Percentiles rank a stretch among this genome's conserved stretches.
Evolutionary conservation across 2,888 invertebrate genomes (phyloP).

Genomic region (Cacoxenus indagator): DNA sequence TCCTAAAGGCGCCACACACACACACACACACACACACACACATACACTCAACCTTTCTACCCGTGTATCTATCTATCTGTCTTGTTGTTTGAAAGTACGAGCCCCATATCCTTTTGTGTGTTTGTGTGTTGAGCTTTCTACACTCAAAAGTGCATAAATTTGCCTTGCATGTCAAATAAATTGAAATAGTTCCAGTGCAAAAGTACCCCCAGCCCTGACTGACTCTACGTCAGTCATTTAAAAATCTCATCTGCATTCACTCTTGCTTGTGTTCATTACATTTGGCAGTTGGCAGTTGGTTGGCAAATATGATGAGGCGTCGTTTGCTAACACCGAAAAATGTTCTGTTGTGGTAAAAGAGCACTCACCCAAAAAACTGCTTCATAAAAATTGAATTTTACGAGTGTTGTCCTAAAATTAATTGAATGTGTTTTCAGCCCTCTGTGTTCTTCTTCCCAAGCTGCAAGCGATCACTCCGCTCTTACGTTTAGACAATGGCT

Average conservation of each 20-base stretch:
- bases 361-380: not conserved
- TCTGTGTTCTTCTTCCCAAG: not conserved
- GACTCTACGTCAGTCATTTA: not conserved
- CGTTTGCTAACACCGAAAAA: not conserved
- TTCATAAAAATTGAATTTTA: constrained; percentile 19
- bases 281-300: not conserved
- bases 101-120: not conserved
- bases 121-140: not conserved
- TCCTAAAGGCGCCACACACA: not conserved
- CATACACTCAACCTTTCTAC: not conserved
- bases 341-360: not conserved
- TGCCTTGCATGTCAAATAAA: constrained; percentile 31
- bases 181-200: constrained; percentile 23
- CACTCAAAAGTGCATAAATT: constrained; percentile 29
- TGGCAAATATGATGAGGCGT: not conserved
- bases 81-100: too few relatives aligned
- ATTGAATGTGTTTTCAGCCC: constrained; percentile 8
- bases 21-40: not conserved
- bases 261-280: not conserved
- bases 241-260: constrained; percentile 5
- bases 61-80: not conserved
- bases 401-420: constrained; percentile 13
- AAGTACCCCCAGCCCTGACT: not conserved
- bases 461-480: not conserved
- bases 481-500: not conserved